Evolutionary conservation across 2,888 invertebrate species (phyloP), one percentile per base, ranked within the genome.

Genomic region (Diogma glabrata): DNA sequence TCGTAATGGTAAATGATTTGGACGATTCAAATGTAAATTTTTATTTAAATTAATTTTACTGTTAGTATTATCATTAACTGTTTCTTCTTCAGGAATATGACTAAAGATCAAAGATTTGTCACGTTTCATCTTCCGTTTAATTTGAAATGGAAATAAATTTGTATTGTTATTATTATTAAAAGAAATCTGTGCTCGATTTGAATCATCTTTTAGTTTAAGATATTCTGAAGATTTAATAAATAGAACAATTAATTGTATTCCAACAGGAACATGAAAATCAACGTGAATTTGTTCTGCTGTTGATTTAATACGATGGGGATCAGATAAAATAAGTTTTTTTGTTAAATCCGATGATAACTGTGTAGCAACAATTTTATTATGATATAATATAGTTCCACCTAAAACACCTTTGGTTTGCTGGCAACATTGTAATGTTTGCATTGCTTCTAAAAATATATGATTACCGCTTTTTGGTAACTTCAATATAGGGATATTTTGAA

Each of bases 401-500:
- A 91, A 71, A 28, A 92, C 84, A 26, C 87, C 84, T 58, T 77
- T 78, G 50, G 79, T 81, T 63, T 82, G 81, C 64, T 89, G 85
- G 63, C 89, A 90, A 58, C 84, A 81, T 61, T 92, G 88, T 54
- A 94, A 70, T 52, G 91, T 79, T 66, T 91, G 87, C 70, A 88
- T 82, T 2, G 91, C 84, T 72, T 90, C 88, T 67, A 91, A 76
- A 67, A 87, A 92, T 54, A 92, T 81, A 57, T 84, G 86, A 60
- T 87, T 87, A 26, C 86, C 88, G 67, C 87, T 89, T 89, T 88
- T 89, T 12, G 90, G 87, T 59, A 91, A 75, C 62, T 81, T 81
- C 56, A 91, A 72, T 67, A 84, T 82, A 12, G 90, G 88, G 58
- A 88, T 80, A 60, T 87, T 79, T 57, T 87, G 85, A 67, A 92